Percentiles rank a stretch among this genome's conserved stretches.
Evolutionary conservation across 2,888 invertebrate species (phyloP).

Genomic region (Mimumesa dahlbomi): DNA sequence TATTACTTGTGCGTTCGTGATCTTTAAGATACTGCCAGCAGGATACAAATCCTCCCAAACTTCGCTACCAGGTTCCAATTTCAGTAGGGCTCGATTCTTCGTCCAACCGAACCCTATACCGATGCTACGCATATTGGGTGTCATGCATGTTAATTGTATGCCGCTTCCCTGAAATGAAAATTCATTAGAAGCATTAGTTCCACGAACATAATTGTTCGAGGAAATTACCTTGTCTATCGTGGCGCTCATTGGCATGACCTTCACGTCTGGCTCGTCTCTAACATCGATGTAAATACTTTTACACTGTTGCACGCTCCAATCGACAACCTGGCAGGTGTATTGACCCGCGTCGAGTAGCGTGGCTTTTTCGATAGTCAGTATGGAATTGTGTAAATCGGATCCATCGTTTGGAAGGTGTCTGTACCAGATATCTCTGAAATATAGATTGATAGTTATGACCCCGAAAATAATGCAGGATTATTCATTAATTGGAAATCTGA

Average conservation of each 20-base stretch:
- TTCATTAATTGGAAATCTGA: too few species aligned
- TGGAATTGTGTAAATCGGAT: conserved; percentile 84
- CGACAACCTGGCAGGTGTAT: conserved; percentile 90
- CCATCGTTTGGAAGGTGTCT: conserved; percentile 81
- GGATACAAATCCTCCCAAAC: conserved; percentile 93
- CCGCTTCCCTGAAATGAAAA: conserved; percentile 83
- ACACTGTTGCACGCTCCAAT: conserved; percentile 87
- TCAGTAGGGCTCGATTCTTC: conserved; percentile 88
- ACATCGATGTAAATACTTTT: conserved; percentile 84
- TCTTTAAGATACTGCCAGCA: conserved; percentile 90
- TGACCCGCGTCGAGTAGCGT: conserved; percentile 87
- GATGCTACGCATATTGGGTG: conserved; percentile 82
- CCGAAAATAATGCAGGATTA: too few species aligned
- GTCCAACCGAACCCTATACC: conserved; percentile 92
- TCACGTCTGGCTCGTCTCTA: conserved; percentile 84
- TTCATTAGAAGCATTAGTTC: too few species aligned
- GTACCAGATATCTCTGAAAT: conserved; percentile 78
- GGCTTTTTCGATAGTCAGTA: conserved; percentile 87
- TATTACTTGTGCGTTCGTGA: conserved; percentile 87
- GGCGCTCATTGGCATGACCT: conserved; percentile 86
- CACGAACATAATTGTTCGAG: background rate
- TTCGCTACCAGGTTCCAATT: conserved; percentile 87
- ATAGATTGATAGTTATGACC: background rate
- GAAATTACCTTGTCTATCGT: conserved; percentile 85
- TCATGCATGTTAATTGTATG: conserved; percentile 87